Base-by-base conservation (phyloP, 2,113 vertebrate species). In the Peromyscus californicus region DNA sequence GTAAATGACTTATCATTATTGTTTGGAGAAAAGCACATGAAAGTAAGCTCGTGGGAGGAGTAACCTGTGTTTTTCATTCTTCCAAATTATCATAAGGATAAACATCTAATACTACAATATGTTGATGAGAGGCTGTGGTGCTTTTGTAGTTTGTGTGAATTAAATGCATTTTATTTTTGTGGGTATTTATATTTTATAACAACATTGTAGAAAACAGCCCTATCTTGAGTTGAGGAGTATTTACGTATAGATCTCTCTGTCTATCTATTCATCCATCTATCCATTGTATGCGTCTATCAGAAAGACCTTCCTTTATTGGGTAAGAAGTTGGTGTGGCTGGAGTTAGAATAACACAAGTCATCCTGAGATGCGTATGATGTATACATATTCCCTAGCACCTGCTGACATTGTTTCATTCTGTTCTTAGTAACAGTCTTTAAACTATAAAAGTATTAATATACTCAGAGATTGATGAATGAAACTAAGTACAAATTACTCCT, bases 381-480 rank as follows among this genome's bases (percentile, higher is more conserved):
- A 31, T 69, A 74, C 83, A 94, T 90, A 91, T 92, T 96, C 70
- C 26, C 65, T 89, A 69, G 5, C 54, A 96, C 80, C 80, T 93
- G n/a, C 70, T 87, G 22, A 93, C 65, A 75, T 90, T 90, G 90
- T 36, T 90, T 92, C 39, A 85, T 67, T 90, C 54, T 95, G 10
- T 79, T 90, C 24, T 88, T 95, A 88, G 4, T 69, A 94, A 93
- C n/a, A 95, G 69, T 31, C 29, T 33, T 92, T 93, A 80, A 63
- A n/a, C 33, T 48, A 75, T n/a, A 91, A 76, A 91, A 94, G 90
- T 92, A 96, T 83, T 59, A 93, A 15, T 67, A 7, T 82, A 72
- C 59, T 91, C 82, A 88, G 76, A 96, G n/a, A 54, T 92, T n/a
- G 72, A 94, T 39, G 89, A 93, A 83, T 94, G 72, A 94, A 95